These are phyloP conservation scores for Phoxinus phoxinus DNA, from an alignment of 2,113 vertebrate species.

Conservation along the genomic window DNA sequence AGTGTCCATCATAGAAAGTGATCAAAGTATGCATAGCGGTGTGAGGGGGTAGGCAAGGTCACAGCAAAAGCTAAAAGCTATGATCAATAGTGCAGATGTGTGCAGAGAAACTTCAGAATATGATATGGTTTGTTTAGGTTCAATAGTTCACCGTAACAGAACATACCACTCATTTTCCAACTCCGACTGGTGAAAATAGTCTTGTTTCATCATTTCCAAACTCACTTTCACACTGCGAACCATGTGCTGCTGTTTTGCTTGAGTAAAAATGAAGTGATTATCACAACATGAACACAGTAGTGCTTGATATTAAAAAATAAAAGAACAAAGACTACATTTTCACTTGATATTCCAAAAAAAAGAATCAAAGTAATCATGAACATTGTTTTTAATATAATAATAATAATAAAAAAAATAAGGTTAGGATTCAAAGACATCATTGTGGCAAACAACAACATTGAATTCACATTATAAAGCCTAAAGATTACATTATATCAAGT, in stretches of 20 bases:
- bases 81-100: slow-evolving; percentile 34
- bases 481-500: background rate
- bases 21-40: slow-evolving; percentile 29
- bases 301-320: background rate
- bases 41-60: slow-evolving; percentile 11
- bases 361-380: background rate
- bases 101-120: slow-evolving; percentile 17
- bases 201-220: background rate
- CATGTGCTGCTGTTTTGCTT: background rate
- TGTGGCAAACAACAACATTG: background rate
- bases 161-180: background rate
- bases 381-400: background rate
- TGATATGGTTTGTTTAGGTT: slow-evolving; percentile 39
- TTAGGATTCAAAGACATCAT: background rate
- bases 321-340: background rate
- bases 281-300: background rate
- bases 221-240: background rate
- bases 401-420: background rate
- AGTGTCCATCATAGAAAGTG: slow-evolving; percentile 21
- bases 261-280: slow-evolving; percentile 7
- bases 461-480: background rate
- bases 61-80: slow-evolving; percentile 31
- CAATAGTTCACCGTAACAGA: slow-evolving; percentile 20
- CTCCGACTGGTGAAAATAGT: background rate
- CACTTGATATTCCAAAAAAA: background rate